A percentile compares a stretch with the other conserved stretches of the same genome.
Conservation (phyloP, 2,888 invertebrate species). For the Drosophila cognata region DNA sequence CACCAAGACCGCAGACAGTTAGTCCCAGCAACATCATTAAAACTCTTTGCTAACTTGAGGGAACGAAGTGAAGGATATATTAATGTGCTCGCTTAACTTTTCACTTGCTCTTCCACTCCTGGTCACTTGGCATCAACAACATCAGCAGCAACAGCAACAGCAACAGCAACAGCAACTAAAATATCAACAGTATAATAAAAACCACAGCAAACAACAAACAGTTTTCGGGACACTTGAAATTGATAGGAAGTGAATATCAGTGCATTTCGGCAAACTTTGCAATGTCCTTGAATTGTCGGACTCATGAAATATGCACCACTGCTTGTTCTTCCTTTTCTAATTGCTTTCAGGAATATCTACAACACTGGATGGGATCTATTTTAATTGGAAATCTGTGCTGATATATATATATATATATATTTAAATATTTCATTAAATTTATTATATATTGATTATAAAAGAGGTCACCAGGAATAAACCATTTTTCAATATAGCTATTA, state of each 20-base stretch:
- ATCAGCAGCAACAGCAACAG: background rate
- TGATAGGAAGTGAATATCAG: slow-evolving; percentile 17
- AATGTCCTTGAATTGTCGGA: slow-evolving; percentile 21
- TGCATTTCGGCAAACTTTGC: slow-evolving; percentile 5
- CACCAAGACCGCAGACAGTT: slow-evolving; percentile 56
- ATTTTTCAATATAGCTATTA: too few relatives aligned
- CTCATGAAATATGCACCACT: slow-evolving; percentile 12
- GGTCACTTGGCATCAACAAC: slow-evolving; percentile 35
- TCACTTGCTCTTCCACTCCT: slow-evolving; percentile 49
- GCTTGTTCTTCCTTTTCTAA: background rate
- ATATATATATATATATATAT: too few relatives aligned
- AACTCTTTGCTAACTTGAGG: slow-evolving; percentile 48
- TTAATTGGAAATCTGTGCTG: background rate
- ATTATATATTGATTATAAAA: background rate
- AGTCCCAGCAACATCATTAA: slow-evolving; percentile 67
- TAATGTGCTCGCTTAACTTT: slow-evolving; percentile 67
- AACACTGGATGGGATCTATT: background rate
- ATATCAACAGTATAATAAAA: slow-evolving; percentile 12
- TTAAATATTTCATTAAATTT: background rate
- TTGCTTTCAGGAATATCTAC: background rate
- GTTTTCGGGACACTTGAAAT: slow-evolving; percentile 25
- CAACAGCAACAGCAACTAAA: background rate
- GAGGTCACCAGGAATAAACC: background rate
- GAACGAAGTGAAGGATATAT: slow-evolving; percentile 1
- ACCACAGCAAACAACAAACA: slow-evolving; percentile 14